These are phyloP conservation scores for Cynocephalus volans DNA, from an alignment of 2,113 vertebrate genomes.

Conservation along the genomic window DNA sequence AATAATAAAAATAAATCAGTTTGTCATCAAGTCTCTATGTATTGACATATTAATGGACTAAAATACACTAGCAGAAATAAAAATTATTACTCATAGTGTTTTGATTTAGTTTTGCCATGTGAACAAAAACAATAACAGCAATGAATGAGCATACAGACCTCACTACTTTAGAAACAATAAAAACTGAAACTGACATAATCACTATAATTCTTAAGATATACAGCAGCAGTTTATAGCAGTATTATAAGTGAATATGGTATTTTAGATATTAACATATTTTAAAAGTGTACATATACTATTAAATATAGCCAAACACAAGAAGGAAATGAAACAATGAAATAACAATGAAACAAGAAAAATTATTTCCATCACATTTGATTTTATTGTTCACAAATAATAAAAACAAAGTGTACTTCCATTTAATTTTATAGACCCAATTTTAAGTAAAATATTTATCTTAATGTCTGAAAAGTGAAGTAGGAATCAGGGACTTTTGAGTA, in stretches of 20 bases:
- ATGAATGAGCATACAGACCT: neutral
- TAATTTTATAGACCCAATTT: neutral
- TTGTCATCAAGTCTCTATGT: neutral
- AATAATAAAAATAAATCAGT: slow-evolving; percentile 43
- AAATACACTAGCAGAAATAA: neutral
- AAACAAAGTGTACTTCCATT: neutral
- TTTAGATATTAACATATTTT: neutral
- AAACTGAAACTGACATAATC: neutral
- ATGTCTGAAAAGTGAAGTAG: neutral
- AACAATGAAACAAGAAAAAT: neutral
- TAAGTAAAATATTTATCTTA: neutral
- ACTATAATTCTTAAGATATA: neutral
- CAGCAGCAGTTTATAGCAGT: neutral
- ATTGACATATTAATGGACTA: neutral
- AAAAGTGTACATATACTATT: neutral
- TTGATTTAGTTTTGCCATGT: neutral
- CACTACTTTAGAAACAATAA: neutral
- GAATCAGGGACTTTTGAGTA: neutral
- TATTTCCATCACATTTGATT: neutral
- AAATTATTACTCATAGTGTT: slow-evolving; percentile 18
- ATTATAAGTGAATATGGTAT: neutral
- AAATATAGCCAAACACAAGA: neutral
- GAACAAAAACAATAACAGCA: slow-evolving; percentile 5
- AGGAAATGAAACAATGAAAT: neutral
- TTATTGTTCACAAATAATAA: slow-evolving; percentile 21